These are phyloP conservation scores for Vespertilio murinus DNA, from an alignment of 2,797 vertebrate genomes.

Conservation along the genomic window DNA sequence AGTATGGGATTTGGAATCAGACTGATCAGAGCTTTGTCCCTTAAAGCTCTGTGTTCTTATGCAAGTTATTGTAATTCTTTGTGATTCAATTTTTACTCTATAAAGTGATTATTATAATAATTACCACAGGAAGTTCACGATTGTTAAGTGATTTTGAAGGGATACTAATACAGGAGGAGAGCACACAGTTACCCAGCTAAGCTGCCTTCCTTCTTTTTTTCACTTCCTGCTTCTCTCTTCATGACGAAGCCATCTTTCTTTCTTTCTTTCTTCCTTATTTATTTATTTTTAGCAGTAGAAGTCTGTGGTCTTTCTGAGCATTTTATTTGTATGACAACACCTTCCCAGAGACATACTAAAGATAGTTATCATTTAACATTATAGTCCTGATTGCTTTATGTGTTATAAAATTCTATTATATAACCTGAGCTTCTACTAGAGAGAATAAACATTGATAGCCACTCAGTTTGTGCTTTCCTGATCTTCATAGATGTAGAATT, in stretches of 20 bases:
- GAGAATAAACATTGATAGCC: conserved; percentile 22
- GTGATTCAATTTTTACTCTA: background rate
- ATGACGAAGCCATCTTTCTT: background rate
- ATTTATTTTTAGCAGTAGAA: background rate
- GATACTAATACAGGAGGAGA: background rate
- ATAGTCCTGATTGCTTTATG: background rate
- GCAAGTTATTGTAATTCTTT: background rate
- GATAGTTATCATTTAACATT: background rate
- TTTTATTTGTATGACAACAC: conserved; percentile 1
- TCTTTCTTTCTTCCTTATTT: background rate
- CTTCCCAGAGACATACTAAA: background rate
- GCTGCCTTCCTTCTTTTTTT: background rate
- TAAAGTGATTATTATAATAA: background rate
- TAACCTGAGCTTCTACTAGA: background rate
- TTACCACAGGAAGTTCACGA: too few relatives aligned
- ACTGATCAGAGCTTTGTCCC: background rate
- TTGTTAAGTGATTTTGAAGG: background rate
- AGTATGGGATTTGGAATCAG: background rate
- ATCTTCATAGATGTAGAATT: conserved; percentile 42
- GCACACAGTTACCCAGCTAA: background rate
- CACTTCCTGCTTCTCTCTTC: background rate
- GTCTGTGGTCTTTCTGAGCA: background rate
- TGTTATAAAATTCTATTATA: background rate
- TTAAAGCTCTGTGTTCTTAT: background rate
- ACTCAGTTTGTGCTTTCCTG: background rate